Evolutionary conservation across 2,797 vertebrate genomes (phyloP).

Genomic region (Notolepis coatsorum): DNA sequence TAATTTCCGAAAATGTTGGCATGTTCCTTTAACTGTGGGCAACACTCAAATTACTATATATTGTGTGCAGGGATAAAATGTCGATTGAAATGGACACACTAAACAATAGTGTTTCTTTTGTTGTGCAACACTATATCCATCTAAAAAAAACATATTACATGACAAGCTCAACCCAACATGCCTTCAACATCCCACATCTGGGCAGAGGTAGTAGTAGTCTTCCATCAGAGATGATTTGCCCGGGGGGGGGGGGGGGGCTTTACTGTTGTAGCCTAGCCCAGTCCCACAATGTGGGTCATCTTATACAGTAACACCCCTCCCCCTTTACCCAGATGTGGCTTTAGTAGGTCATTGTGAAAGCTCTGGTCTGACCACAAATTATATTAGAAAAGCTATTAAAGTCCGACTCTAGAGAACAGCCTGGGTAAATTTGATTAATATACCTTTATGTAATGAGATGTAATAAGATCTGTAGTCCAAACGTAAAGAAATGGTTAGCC

Average conservation of each 20-base stretch:
- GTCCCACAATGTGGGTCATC: conserved; percentile 58
- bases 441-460: conserved; percentile 2
- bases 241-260: conserved; percentile 6
- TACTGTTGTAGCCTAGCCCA: conserved; percentile 1
- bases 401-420: neutral
- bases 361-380: neutral
- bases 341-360: conserved; percentile 26
- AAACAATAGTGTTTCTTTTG: too few species aligned
- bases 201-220: conserved; percentile 22
- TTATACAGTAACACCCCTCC: conserved; percentile 23
- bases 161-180: neutral
- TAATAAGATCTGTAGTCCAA: too few species aligned
- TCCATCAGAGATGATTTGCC: conserved; percentile 32
- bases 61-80: too few species aligned
- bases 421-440: neutral
- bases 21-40: too few species aligned
- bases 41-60: too few species aligned
- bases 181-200: conserved; percentile 16
- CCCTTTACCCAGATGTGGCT: conserved; percentile 38
- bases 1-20: too few species aligned
- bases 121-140: neutral
- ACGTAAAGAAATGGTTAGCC: too few species aligned
- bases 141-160: neutral
- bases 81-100: too few species aligned
- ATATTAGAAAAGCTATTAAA: too few species aligned